These are phyloP conservation scores for Anthoscopus minutus DNA, from an alignment of 2,113 vertebrate species.

Conservation along the genomic window DNA sequence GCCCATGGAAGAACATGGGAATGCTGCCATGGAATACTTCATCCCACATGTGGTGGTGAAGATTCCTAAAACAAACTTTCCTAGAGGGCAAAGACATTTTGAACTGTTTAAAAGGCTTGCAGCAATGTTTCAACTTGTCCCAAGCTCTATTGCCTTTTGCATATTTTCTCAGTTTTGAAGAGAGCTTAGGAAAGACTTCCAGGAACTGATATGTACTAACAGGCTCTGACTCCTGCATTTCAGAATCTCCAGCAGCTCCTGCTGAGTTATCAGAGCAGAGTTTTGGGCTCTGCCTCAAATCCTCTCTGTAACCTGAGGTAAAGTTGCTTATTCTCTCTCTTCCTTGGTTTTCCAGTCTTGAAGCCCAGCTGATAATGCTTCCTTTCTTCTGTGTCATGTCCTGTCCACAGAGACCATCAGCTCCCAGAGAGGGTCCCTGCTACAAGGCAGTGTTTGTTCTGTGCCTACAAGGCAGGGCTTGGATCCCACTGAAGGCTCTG, in stretches of 20 bases:
- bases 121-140: constrained; percentile 24
- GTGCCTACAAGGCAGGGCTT: neutral
- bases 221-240: neutral
- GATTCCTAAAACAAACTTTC: constrained; percentile 23
- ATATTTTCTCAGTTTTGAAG: constrained; percentile 3
- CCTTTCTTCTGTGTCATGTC: neutral
- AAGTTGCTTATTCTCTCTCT: neutral
- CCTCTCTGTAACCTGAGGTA: neutral
- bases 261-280: neutral
- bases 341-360: neutral
- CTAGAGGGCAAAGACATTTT: neutral
- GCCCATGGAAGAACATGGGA: neutral
- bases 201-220: constrained; percentile 15
- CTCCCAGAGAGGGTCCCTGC: neutral
- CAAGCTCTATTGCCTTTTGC: constrained; percentile 3
- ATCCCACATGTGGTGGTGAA: neutral
- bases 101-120: neutral
- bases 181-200: constrained; percentile 25
- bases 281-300: constrained; percentile 22
- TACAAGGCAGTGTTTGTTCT: neutral
- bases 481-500: neutral
- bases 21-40: neutral
- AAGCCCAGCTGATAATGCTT: neutral
- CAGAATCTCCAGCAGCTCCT: constrained; percentile 19
- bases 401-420: neutral